Base-by-base conservation (phyloP, 37 sponge, comb jelly and placozoan genomes). In the Hexactinellida sp. region DNA sequence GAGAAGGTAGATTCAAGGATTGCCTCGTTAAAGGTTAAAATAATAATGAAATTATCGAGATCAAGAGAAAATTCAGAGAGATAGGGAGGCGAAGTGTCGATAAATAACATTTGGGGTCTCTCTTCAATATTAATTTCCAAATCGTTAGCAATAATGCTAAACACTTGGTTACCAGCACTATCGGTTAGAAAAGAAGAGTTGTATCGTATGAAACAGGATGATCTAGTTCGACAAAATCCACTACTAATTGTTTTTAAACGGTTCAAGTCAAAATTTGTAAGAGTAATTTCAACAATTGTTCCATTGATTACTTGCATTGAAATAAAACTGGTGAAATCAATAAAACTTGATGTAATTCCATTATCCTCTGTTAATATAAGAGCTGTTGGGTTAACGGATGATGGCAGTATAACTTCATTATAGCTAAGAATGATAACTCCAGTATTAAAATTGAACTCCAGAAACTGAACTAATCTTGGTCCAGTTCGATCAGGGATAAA, bases 21-120 rank as follows among this genome's bases (percentile, higher is more conserved):
- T 7, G 90, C 93, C 55, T 95, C 92, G 85, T 89, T 83, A 51
- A 95, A 95, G 5, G 91, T 84, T 19, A 95, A 47, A 24, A 76
- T 83, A 24, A 95, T 21, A 38, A 84, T 38, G 52, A 84, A 85
- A 24, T 55, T 19, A 38, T 93, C 86, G 55, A 95, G 86, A 54
- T 93, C 87, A 3, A 95, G 38, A 30, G 88, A 55, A 76, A 91
- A 95, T 76, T 32, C 28, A 1, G 41, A 36, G 1, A 95, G 86
- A 0, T 54, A 35, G 24, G 96, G 96, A 24, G 91, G 89, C 0
- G 92, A 91, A 10, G 23, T 54, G 41, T 93, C 92, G 28, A 35
- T 41, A 24, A 88, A 16, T 39, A 89, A 87, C 25, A 21, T 63
- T 23, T 63, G 19, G 3, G 76, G 76, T 63, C 76, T 63, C 76